These are phyloP conservation scores for Caloenas nicobarica DNA, from an alignment of 2,113 vertebrate species.

Conservation along the genomic window DNA sequence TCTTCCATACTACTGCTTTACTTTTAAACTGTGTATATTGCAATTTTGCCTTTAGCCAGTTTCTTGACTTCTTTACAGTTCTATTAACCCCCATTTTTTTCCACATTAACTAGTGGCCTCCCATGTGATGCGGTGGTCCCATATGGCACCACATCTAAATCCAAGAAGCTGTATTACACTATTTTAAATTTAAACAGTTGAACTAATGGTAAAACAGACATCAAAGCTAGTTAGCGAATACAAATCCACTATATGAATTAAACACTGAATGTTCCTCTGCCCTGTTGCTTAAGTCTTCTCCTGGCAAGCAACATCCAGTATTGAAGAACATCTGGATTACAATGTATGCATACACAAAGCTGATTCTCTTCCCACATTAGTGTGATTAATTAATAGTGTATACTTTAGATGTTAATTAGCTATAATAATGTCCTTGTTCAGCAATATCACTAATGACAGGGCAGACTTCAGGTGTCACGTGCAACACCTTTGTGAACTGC, in stretches of 20 bases:
- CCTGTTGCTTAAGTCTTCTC: neutral
- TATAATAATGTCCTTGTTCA: neutral
- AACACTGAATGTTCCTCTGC: neutral
- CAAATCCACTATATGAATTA: neutral
- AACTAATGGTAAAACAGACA: neutral
- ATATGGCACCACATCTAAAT: neutral
- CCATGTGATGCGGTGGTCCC: neutral
- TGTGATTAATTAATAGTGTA: slow-evolving; percentile 9
- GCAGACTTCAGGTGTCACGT: neutral
- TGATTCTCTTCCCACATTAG: neutral
- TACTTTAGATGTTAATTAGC: slow-evolving; percentile 11
- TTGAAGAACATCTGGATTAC: neutral
- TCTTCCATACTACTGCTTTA: neutral
- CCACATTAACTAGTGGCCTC: neutral
- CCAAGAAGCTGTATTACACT: neutral
- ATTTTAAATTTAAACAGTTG: neutral
- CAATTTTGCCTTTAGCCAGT: neutral
- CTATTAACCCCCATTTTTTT: neutral
- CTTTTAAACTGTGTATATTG: neutral
- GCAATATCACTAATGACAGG: neutral
- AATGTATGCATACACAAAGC: neutral
- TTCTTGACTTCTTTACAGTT: neutral
- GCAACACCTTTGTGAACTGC: neutral
- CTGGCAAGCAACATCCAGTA: neutral
- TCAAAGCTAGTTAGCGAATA: neutral